These are phyloP conservation scores for Rhadina sibilatrix DNA, from an alignment of 2,113 vertebrate genomes.

Conservation along the genomic window DNA sequence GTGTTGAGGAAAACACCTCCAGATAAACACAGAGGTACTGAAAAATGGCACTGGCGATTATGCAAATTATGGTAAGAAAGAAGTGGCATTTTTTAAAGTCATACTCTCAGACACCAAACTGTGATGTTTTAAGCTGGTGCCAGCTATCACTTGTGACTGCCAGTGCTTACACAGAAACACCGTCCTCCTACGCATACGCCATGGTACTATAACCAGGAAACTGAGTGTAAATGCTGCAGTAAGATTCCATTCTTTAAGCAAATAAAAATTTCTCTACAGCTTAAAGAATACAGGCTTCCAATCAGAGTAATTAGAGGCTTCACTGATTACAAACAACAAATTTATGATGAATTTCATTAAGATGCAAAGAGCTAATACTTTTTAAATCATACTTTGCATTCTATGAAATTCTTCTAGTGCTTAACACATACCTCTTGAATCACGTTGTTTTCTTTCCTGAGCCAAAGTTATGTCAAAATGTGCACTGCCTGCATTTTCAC, in stretches of 20 bases:
- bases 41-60: not conserved
- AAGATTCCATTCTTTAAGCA: not conserved
- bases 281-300: not conserved
- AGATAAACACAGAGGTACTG: not conserved
- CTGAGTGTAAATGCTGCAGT: not conserved
- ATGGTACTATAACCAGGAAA: not conserved
- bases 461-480: conserved; percentile 88
- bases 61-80: not conserved
- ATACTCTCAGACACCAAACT: not conserved
- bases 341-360: not conserved
- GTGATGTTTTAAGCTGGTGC: not conserved
- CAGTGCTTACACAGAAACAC: not conserved
- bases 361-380: not conserved
- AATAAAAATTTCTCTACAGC: not conserved
- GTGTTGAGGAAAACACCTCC: not conserved
- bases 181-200: fast-evolving
- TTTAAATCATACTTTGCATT: not conserved
- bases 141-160: not conserved
- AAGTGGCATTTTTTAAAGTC: not conserved
- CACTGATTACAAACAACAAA: not conserved
- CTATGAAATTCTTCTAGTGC: not conserved
- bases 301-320: not conserved
- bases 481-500: conserved; percentile 76
- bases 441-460: conserved; percentile 83
- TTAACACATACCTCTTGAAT: conserved; percentile 80